These are phyloP conservation scores for Dasysyrphus tricinctus DNA, from an alignment of 2,888 invertebrate genomes.

Conservation along the genomic window DNA sequence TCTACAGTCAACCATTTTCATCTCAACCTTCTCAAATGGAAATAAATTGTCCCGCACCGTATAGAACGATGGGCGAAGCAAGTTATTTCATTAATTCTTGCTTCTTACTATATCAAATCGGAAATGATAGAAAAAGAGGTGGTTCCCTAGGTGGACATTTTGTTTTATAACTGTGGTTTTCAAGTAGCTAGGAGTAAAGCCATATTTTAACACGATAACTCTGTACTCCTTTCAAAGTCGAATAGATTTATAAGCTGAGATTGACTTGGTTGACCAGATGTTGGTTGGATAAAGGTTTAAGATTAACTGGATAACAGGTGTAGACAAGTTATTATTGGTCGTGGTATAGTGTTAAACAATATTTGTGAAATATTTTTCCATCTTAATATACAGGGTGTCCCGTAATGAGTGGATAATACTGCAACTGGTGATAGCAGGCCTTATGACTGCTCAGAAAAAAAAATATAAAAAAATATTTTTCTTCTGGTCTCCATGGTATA, in stretches of 20 bases:
- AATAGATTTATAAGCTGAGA: conserved; percentile 50
- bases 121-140: conserved; percentile 3
- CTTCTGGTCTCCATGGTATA: too few relatives aligned
- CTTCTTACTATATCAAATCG: background rate
- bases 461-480: too few relatives aligned
- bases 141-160: conserved; percentile 9
- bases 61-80: background rate
- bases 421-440: too few relatives aligned
- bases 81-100: conserved; percentile 24
- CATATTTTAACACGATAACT: conserved; percentile 22
- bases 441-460: too few relatives aligned
- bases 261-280: conserved; percentile 4
- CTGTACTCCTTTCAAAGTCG: conserved; percentile 5
- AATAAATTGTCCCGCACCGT: conserved; percentile 46
- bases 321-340: background rate
- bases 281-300: conserved; percentile 20
- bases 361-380: background rate
- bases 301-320: conserved; percentile 28
- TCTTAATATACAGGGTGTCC: too few relatives aligned
- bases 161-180: conserved; percentile 36
- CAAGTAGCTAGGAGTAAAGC: background rate
- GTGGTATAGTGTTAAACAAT: background rate
- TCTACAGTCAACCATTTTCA: conserved; percentile 23
- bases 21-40: conserved; percentile 20
- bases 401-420: too few relatives aligned